These are phyloP conservation scores for Ceratina australensis DNA, from an alignment of 1,140 invertebrate species.

Conservation along the genomic window DNA sequence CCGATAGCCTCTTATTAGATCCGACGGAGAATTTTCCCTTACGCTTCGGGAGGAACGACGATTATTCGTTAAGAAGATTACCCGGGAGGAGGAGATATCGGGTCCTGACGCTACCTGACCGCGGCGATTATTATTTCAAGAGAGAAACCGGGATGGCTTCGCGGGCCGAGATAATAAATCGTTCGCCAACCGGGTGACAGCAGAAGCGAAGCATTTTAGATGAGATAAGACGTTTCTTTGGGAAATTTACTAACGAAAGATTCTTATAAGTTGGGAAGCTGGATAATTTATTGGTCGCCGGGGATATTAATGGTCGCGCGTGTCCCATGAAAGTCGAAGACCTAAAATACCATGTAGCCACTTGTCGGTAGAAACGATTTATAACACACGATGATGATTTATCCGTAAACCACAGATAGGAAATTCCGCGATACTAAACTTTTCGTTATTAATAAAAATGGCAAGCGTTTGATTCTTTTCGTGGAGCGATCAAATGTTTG, in stretches of 20 bases:
- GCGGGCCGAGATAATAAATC: background rate
- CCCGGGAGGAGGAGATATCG: slow-evolving; percentile 2
- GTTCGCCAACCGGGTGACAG: background rate
- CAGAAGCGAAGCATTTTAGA: background rate
- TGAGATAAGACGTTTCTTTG: background rate
- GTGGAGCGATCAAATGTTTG: too few species aligned
- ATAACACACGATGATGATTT: too few species aligned
- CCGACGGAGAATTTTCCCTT: slow-evolving; percentile 26
- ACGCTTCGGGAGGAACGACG: slow-evolving; percentile 33
- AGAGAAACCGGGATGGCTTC: background rate
- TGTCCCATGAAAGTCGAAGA: background rate
- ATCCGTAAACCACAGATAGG: too few species aligned
- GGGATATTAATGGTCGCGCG: too few species aligned
- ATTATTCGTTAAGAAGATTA: slow-evolving; percentile 65
- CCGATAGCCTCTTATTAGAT: slow-evolving; percentile 66
- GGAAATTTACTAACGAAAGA: too few species aligned
- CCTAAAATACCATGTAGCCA: too few species aligned
- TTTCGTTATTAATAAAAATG: too few species aligned
- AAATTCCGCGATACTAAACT: too few species aligned
- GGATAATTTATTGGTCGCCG: background rate
- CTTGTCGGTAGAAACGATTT: too few species aligned
- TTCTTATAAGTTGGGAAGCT: too few species aligned
- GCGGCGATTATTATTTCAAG: slow-evolving; percentile 31
- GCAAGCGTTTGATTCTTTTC: too few species aligned
- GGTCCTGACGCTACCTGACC: slow-evolving; percentile 2